Evolutionary conservation across 2,113 vertebrate genomes (phyloP).

Genomic region (Glaucidium brasilianum): DNA sequence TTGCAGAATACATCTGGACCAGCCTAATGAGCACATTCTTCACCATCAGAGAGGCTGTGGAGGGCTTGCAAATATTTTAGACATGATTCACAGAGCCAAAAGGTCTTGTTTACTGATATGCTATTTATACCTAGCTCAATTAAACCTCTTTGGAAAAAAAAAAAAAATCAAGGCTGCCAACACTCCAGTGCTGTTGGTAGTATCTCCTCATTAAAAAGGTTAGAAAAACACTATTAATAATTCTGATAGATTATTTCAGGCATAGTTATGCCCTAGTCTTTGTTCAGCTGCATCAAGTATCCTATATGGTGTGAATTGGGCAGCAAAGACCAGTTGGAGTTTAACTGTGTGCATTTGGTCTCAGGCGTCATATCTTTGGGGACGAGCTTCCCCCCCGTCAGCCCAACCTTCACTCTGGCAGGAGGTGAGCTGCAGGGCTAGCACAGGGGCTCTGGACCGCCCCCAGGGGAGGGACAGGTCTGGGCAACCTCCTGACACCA

Average conservation of each 20-base stretch:
- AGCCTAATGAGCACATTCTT: conserved; percentile 62
- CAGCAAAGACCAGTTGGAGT: not conserved
- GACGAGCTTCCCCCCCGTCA: accelerated
- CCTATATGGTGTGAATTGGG: not conserved
- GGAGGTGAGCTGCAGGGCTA: not conserved
- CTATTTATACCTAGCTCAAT: conserved; percentile 66
- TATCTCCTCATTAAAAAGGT: conserved; percentile 24
- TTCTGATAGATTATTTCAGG: not conserved
- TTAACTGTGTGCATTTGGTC: no score
- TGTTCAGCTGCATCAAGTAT: not conserved
- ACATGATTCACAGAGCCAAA: conserved; percentile 59
- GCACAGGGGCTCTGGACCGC: accelerated
- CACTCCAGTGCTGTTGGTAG: not conserved
- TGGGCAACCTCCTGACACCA: not conserved
- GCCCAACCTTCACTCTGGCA: not conserved
- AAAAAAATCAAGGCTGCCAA: not conserved
- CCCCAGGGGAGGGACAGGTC: not conserved
- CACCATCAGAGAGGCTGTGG: conserved; percentile 42
- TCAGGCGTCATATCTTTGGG: not conserved
- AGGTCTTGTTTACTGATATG: conserved; percentile 64
- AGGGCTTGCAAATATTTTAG: conserved; percentile 59
- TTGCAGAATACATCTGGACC: conserved; percentile 49
- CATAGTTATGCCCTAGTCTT: not conserved
- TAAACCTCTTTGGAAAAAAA: conserved; percentile 40
- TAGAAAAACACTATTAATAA: conserved; percentile 57